Evolutionary conservation across 2,113 vertebrate genomes (phyloP), one percentile per base, ranked within the genome.

Genomic region (Thamnophis sirtalis): DNA sequence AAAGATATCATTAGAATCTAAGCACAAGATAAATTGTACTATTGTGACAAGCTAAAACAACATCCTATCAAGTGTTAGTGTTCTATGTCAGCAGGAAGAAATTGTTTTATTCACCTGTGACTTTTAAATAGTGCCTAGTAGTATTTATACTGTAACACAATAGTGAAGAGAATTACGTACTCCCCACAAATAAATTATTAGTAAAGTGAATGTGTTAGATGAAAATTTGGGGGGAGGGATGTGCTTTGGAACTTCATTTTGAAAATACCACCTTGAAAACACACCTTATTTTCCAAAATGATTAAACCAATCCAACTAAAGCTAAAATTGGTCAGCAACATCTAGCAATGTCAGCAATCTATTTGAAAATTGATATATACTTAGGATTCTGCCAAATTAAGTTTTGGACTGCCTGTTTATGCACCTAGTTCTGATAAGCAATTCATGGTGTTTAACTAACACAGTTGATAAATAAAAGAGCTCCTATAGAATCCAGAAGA

Each of bases 401-500:
- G 51, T 56, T 55, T 85, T 63, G 38, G 68, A 60, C 38, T 84
- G n/a, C 56, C 22, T 51, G 8, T 60, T 85, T 92, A 85, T 60
- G 73, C 15, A 60, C 21, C 15, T 56, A 58, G 89, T 84, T 58
- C 73, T 91, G 50, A 15, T 55, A 91, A 50, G 56, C 55, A 86
- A 88, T 63, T 13, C 38, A 80, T 58, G 58, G 88, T 43, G 2
- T 89, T 85, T 68, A 60, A 93, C 22, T 85, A 94, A 92, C 86
- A 33, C 84, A 89, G 87, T 91, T 89, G 88, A 58, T 0, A 58
- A 93, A 86, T 88, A 92, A 95, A 94, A 96, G 96, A 95, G 96
- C 96, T 94, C 96, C 96, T 95, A 89, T 91, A 94, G 96, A 95
- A 92, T 96, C 93, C 93, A 90, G 92, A 93, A 91, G 89, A 86